These are phyloP conservation scores for Byasa hedistus DNA, from an alignment of 2,888 invertebrate species.

Conservation along the genomic window DNA sequence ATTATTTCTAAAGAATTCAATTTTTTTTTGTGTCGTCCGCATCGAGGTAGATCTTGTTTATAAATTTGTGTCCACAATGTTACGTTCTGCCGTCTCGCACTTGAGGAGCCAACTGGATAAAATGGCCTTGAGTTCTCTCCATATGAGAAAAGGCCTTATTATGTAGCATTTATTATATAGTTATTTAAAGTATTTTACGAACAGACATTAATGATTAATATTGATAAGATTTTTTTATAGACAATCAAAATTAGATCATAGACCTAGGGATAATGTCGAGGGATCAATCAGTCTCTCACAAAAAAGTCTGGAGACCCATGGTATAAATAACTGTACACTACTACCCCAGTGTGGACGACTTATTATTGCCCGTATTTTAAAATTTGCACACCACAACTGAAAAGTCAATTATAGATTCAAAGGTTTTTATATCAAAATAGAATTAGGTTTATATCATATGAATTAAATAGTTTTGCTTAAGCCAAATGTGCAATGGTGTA, in stretches of 20 bases:
- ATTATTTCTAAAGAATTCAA: slow-evolving; percentile 34
- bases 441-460: slow-evolving; percentile 45
- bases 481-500: slow-evolving; percentile 54
- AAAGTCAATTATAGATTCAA: slow-evolving; percentile 72
- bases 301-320: no score
- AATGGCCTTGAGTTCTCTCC: no score
- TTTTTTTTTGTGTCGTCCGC: slow-evolving; percentile 22
- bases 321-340: not conserved
- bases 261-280: no score
- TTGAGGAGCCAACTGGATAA: no score
- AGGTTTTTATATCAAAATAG: slow-evolving; percentile 47
- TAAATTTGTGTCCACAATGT: not conserved
- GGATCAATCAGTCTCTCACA: no score
- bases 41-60: slow-evolving; percentile 25
- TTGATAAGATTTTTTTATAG: no score
- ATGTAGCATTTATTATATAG: no score
- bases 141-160: no score
- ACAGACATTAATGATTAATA: no score
- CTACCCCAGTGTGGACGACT: not conserved
- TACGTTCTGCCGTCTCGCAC: no score
- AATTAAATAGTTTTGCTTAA: slow-evolving; percentile 53
- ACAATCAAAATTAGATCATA: no score
- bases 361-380: not conserved
- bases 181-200: no score
- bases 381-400: slow-evolving; percentile 19